Base-by-base conservation (phyloP, 2,888 invertebrate genomes). In the Bugulina stolonifera region DNA sequence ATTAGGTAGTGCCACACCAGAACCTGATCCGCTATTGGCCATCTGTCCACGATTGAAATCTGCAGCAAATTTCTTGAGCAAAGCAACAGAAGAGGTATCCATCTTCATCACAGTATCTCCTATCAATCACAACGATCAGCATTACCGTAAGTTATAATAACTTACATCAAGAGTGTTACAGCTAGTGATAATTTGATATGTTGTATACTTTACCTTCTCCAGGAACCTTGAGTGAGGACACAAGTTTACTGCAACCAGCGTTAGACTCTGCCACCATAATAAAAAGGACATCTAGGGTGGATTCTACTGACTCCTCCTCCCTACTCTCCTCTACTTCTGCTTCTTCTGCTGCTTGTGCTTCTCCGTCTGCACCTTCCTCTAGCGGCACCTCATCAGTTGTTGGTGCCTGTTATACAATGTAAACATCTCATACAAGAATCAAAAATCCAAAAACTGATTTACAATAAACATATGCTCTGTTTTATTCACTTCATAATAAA, bases 141-240 rank as follows among this genome's bases (percentile, higher is more conserved):
- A n/a, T n/a, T n/a, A n/a, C n/a, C n/a, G n/a, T n/a, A n/a, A n/a
- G n/a, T n/a, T n/a, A n/a, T n/a, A n/a, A n/a, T n/a, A n/a, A n/a
- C n/a, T n/a, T n/a, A n/a, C n/a, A n/a, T n/a, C n/a, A n/a, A n/a
- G n/a, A n/a, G n/a, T n/a, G n/a, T n/a, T n/a, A n/a, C n/a, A n/a
- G n/a, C n/a, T n/a, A n/a, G n/a, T n/a, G n/a, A n/a, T n/a, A n/a
- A n/a, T n/a, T n/a, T n/a, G n/a, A n/a, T n/a, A n/a, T n/a, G n/a
- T n/a, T n/a, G n/a, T n/a, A n/a, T n/a, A n/a, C n/a, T n/a, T 64
- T 2, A 64, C 64, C 64, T 64, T 64, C 64, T 10, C 64, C 64
- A 27, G 64, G 25, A 27, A 64, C 64, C n/a, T 64, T 64, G 32
- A 64, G 64, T 5, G 2, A 2, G 5, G 14, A 14, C 3, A 64